Conservation (phyloP, 2,113 vertebrate species). For the Anolis carolinensis region DNA sequence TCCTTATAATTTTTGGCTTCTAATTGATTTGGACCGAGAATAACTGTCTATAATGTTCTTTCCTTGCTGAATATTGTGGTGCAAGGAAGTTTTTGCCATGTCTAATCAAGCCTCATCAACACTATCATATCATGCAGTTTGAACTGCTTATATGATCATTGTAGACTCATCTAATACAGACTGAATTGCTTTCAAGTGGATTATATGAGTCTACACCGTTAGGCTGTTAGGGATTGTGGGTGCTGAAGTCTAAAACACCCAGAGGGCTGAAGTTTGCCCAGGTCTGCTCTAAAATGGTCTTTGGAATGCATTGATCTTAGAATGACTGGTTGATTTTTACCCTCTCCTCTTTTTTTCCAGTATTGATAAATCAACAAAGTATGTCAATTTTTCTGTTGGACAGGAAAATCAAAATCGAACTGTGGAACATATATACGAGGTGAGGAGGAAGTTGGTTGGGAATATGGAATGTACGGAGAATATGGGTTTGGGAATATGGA, state of each 20-base stretch:
- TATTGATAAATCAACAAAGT: constrained; percentile 73
- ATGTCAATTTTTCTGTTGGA: constrained; percentile 77
- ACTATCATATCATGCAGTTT: no score
- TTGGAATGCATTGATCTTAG: background rate
- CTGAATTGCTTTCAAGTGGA: no score
- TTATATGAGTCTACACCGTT: no score
- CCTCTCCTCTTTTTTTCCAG: background rate
- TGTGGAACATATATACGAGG: constrained; percentile 70
- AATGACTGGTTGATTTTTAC: background rate
- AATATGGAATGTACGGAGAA: background rate
- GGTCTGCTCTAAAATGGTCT: background rate
- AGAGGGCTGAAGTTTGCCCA: no score
- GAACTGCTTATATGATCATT: no score
- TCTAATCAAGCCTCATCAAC: no score
- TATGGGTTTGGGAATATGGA: background rate
- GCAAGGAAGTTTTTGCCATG: no score
- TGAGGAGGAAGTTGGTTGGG: constrained; percentile 39
- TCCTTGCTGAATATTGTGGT: background rate
- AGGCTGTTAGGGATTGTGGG: no score
- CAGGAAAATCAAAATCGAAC: constrained; percentile 63
- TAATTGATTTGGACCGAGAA: no score
- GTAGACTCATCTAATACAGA: no score
- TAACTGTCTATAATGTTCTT: background rate
- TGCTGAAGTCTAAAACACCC: no score
- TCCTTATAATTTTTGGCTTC: background rate